A percentile compares a stretch with the other conserved stretches of the same genome.
These are phyloP conservation scores for Ptychodera flava DNA, from an alignment of 35 echinoderm and acorn worm genomes.

Conservation along the genomic window DNA sequence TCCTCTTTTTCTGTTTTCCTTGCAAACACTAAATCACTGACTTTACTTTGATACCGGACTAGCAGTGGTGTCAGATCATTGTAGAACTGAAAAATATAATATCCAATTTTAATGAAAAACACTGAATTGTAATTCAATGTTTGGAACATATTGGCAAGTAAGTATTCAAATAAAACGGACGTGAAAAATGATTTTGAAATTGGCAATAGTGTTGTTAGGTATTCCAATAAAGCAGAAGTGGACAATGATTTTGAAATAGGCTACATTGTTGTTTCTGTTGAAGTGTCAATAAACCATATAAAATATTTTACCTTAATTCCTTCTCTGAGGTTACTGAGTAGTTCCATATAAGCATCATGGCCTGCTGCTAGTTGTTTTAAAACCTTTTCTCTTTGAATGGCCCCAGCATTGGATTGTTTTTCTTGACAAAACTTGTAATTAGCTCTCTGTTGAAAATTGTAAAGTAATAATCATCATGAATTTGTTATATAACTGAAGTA, in stretches of 20 bases:
- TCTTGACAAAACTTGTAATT: slow-evolving; percentile 81
- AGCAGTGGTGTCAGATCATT: slow-evolving; percentile 94
- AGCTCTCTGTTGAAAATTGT: slow-evolving; percentile 50
- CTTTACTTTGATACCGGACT: slow-evolving; percentile 87
- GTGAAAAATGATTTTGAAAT: too few species aligned
- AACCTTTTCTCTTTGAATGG: slow-evolving; percentile 59
- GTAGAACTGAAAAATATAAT: slow-evolving; percentile 83
- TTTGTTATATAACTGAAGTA: too few species aligned
- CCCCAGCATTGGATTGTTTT: slow-evolving; percentile 51
- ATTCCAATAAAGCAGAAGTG: too few species aligned
- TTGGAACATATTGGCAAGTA: too few species aligned
- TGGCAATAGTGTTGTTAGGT: too few species aligned
- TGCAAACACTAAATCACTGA: slow-evolving; percentile 83
- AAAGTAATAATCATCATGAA: too few species aligned
- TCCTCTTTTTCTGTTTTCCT: slow-evolving; percentile 97
- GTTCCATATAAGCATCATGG: slow-evolving; percentile 88
- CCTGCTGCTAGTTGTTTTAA: slow-evolving; percentile 68
- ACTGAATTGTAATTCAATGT: too few species aligned
- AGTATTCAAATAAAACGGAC: too few species aligned
- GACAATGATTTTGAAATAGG: too few species aligned
- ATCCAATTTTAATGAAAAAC: too few species aligned
- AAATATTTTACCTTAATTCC: slow-evolving; percentile 79
- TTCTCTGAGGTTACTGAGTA: slow-evolving; percentile 81
- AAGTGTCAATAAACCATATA: too few species aligned
- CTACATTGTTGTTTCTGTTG: too few species aligned